Evolutionary conservation across 1,140 invertebrate species (phyloP), one percentile per base, ranked within the genome.

Genomic region (Onthophagus taurus): DNA sequence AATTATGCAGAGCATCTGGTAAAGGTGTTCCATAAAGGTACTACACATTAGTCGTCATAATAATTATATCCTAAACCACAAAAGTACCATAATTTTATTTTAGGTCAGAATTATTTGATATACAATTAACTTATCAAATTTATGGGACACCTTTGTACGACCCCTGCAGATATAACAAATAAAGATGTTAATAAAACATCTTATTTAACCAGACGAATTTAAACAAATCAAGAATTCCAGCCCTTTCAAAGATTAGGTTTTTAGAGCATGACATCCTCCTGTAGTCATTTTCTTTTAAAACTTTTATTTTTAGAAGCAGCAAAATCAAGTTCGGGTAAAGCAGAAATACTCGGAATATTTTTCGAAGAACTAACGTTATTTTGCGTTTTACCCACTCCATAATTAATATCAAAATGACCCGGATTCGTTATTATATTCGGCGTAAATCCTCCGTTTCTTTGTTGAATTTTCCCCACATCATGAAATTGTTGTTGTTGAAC

Each of bases 261-360:
- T 50, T 38, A 61, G 44, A 61, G 50, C 50, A 61, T 59, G 37
- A 59, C 51, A 42, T 58, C 53, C 51, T 61, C 57, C 51, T 54
- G 56, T 56, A 51, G 59, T 61, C 59, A 61, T 61, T 61, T 59
- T 39, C 53, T 57, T 20, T 37, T 18, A 36, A 36, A 46, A 48
- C 51, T 58, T 43, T 52, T 34, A 38, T 41, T 53, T 53, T 53
- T 59, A 12, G 67, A 67, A 9, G 66, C 63, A 33, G 68, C 58
- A 55, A 70, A 70, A 45, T 69, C 66, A 41, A 70, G 51, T 55
- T 70, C 68, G 7, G 68, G 68, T 37, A 70, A 58, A 3, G 67
- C 48, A 3, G 63, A 62, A 47, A 69, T 66, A 51, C 60, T 65
- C 6, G 68, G 60, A n/a, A 64, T 59, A 21, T 58, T 36, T 3